A percentile compares a stretch with the other conserved stretches of the same genome.
Conservation (phyloP, 1,140 invertebrate species). For the Penaeus vannamei region DNA sequence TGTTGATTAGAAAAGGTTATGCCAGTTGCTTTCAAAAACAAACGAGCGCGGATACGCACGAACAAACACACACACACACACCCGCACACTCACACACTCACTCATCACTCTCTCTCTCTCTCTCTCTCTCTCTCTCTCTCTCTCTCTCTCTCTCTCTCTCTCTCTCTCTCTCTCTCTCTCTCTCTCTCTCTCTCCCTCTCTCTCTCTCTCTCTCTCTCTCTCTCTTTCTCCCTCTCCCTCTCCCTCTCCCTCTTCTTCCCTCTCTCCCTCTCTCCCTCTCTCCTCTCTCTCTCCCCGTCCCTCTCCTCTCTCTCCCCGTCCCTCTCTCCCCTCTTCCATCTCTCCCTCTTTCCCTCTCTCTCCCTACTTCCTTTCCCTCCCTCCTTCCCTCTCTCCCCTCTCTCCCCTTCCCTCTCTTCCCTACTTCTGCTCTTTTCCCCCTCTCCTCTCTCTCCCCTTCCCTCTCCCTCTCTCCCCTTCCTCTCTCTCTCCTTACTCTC, state of each 20-base stretch:
- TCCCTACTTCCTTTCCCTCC: no score
- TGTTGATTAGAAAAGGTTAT: background rate
- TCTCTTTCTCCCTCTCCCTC: background rate
- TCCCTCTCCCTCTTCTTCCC: background rate
- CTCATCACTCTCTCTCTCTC: background rate
- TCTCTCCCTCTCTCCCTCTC: no score
- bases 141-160: background rate
- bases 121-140: no score
- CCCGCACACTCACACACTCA: background rate
- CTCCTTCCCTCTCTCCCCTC: background rate
- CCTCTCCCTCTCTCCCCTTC: background rate
- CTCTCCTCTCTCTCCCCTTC: background rate
- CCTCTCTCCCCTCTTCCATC: no score
- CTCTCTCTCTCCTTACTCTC: background rate
- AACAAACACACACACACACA: slow-evolving; percentile 1
- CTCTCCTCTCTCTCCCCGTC: background rate
- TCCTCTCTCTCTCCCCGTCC: no score
- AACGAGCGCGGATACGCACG: no score
- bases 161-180: background rate
- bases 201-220: background rate
- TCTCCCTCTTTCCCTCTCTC: no score
- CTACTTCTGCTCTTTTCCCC: no score
- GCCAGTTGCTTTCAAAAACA: background rate
- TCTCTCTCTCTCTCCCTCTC: background rate
- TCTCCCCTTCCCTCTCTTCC: background rate